Percentiles rank a stretch among this genome's conserved stretches.
Evolutionary conservation across 2,888 invertebrate genomes (phyloP).

Genomic region (Euclidia mi): DNA sequence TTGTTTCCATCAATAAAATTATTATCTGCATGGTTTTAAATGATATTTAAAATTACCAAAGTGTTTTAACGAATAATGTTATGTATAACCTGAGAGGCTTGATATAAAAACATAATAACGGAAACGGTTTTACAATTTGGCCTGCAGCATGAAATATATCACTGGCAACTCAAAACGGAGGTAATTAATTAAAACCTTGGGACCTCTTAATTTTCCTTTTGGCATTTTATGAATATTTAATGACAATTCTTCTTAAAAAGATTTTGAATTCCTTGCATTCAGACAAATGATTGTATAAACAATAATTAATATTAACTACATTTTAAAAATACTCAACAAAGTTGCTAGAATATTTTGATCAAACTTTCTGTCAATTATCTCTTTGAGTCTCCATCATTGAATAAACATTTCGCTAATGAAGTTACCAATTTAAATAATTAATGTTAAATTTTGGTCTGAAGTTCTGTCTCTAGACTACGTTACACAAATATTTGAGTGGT

Average conservation of each 20-base stretch:
- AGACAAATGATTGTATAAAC: background rate
- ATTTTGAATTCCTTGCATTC: background rate
- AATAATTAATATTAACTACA: background rate
- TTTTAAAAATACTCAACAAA: slow-evolving; percentile 1
- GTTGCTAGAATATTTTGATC: slow-evolving; percentile 4
- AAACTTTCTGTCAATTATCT: slow-evolving; percentile 13
- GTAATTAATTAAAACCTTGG: background rate
- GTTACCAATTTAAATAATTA: slow-evolving; percentile 18
- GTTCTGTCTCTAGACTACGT: background rate
- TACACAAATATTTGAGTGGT: background rate
- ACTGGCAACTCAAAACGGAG: background rate
- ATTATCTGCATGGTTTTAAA: too few species aligned
- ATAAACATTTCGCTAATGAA: slow-evolving; percentile 23
- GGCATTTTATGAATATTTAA: background rate
- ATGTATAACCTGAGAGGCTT: background rate
- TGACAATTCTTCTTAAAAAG: background rate
- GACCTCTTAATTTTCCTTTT: slow-evolving; percentile 2
- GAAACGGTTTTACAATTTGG: background rate
- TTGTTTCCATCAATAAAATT: too few species aligned
- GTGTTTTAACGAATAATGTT: too few species aligned
- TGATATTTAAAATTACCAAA: too few species aligned
- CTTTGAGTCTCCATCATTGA: slow-evolving; percentile 20
- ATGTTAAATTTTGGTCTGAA: slow-evolving; percentile 15
- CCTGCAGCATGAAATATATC: background rate
- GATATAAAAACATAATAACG: background rate